These are phyloP conservation scores for Notocelia uddmanniana DNA, from an alignment of 2,888 invertebrate genomes.

Conservation along the genomic window DNA sequence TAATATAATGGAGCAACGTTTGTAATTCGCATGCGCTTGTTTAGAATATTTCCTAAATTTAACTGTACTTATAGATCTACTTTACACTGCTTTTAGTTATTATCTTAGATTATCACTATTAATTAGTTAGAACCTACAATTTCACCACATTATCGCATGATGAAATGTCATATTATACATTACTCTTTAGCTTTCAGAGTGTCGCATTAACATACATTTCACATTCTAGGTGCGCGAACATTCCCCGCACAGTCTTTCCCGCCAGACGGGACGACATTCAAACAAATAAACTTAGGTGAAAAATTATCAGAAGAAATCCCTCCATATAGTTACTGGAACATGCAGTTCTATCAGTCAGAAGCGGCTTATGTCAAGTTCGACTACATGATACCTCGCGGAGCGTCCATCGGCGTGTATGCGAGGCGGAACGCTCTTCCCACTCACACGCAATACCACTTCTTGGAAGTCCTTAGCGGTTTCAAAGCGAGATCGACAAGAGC, in stretches of 20 bases:
- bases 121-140: conserved; percentile 48
- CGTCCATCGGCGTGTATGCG: conserved; percentile 97
- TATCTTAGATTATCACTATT: conserved; percentile 38
- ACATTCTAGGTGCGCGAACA: conserved; percentile 91
- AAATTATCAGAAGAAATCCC: conserved; percentile 95
- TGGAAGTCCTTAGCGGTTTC: conserved; percentile 96
- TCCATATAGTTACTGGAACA: conserved; percentile 98
- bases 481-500: conserved; percentile 94
- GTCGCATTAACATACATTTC: conserved; percentile 51
- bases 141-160: conserved; percentile 75
- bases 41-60: conserved; percentile 27
- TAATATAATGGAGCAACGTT: conserved; percentile 49
- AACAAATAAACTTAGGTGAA: conserved; percentile 95
- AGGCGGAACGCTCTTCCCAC: conserved; percentile 97
- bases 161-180: conserved; percentile 41
- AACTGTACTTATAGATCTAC: conserved; percentile 29
- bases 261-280: conserved; percentile 96
- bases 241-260: conserved; percentile 96
- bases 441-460: conserved; percentile 98
- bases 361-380: conserved; percentile 97
- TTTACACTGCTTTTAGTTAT: conserved; percentile 10
- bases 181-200: conserved; percentile 28
- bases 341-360: conserved; percentile 98
- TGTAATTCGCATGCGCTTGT: conserved; percentile 63
- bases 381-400: conserved; percentile 95